Percentiles rank a stretch among this genome's conserved stretches.
phyloP scores from a whole-genome alignment of 2,113 vertebrate genomes.

The Petroica traversi region DNA sequence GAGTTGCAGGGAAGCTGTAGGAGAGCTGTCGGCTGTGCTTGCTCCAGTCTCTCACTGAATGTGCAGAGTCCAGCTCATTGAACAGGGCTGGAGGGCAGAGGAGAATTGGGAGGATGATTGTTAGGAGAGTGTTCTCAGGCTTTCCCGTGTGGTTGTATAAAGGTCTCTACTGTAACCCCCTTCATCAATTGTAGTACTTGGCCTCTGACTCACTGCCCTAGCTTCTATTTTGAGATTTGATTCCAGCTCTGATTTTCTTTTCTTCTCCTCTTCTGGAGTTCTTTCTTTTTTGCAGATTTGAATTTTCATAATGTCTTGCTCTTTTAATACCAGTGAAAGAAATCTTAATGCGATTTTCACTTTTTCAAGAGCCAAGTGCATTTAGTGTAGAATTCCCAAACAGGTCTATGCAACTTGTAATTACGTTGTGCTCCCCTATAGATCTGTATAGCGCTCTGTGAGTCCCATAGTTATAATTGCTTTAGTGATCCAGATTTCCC shows the following conservation, averaged over 20 bases:
- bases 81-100: background rate
- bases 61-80: background rate
- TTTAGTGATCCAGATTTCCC: background rate
- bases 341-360: background rate
- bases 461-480: background rate
- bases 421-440: background rate
- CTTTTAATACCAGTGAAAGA: background rate
- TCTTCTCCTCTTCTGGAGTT: background rate
- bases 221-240: background rate
- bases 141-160: background rate
- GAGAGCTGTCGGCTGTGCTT: rapidly evolving
- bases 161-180: background rate
- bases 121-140: background rate
- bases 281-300: background rate
- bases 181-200: background rate
- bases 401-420: background rate
- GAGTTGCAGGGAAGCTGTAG: background rate
- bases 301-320: background rate
- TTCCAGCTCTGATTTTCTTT: background rate
- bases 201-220: background rate
- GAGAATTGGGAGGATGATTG: background rate
- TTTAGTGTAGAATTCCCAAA: background rate
- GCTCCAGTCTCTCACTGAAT: background rate
- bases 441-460: background rate
- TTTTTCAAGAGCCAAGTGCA: background rate